These are phyloP conservation scores for Oenanthe melanoleuca DNA, from an alignment of 2,113 vertebrate genomes.

Conservation along the genomic window DNA sequence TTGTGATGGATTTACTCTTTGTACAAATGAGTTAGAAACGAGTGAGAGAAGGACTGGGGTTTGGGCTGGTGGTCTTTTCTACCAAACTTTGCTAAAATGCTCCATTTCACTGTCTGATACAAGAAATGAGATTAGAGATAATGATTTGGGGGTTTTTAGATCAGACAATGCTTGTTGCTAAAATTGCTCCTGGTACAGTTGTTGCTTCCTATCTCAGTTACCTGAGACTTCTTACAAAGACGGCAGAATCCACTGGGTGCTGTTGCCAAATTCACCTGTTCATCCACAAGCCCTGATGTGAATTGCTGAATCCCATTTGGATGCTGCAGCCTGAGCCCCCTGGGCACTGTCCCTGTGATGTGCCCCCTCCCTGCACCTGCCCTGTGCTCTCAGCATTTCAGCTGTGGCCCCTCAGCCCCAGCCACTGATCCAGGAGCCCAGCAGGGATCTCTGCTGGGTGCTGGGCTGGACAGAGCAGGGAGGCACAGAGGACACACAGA, in stretches of 20 bases:
- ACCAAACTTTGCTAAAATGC: neutral
- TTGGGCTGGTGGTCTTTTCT: neutral
- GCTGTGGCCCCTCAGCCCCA: neutral
- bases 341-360: neutral
- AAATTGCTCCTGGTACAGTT: neutral
- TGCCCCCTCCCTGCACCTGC: neutral
- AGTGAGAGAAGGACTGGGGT: neutral
- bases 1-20: neutral
- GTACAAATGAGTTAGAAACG: accelerated
- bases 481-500: neutral
- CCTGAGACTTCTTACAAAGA: neutral
- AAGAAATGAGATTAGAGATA: neutral
- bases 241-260: neutral
- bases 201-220: neutral
- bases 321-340: neutral
- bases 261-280: neutral
- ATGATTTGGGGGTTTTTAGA: neutral
- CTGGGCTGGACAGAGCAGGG: neutral
- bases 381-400: neutral
- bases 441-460: neutral
- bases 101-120: neutral
- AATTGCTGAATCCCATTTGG: neutral
- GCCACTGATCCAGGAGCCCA: neutral
- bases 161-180: neutral
- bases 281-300: neutral